Conservation (phyloP, 1,140 invertebrate species). For the Nixonia krombeini region DNA sequence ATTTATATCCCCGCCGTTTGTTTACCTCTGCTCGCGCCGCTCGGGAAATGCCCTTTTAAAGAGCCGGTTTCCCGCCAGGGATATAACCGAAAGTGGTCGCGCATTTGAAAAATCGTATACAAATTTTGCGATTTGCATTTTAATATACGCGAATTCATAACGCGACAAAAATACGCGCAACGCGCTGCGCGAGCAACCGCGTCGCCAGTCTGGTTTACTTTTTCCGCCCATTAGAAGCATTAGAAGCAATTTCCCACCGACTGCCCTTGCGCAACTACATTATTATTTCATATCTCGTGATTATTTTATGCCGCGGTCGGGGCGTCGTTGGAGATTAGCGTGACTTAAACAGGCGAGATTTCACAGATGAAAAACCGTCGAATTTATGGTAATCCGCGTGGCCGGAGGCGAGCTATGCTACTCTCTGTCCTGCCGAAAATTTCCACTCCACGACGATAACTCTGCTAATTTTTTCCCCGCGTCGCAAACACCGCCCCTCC, state of each 20-base stretch:
- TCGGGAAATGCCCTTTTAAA: too few species aligned
- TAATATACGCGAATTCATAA: slow-evolving; percentile 32
- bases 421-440: slow-evolving; percentile 20
- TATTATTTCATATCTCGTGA: slow-evolving; percentile 30
- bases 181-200: slow-evolving; percentile 14
- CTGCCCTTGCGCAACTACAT: slow-evolving; percentile 17
- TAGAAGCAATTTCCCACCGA: slow-evolving; percentile 21
- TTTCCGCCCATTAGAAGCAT: slow-evolving; percentile 24
- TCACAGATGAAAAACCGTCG: slow-evolving; percentile 23
- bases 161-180: slow-evolving; percentile 21
- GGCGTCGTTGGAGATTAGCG: slow-evolving; percentile 15
- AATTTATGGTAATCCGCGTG: slow-evolving; percentile 27
- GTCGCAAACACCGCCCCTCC: too few species aligned
- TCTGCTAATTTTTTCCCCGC: too few species aligned
- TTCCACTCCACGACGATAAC: slow-evolving; percentile 13
- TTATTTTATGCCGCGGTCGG: slow-evolving; percentile 24
- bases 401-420: slow-evolving; percentile 18
- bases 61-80: slow-evolving; percentile 13
- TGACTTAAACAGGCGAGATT: slow-evolving; percentile 20
- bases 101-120: slow-evolving; percentile 30
- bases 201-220: slow-evolving; percentile 14
- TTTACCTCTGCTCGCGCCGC: too few species aligned
- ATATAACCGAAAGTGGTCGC: slow-evolving; percentile 1
- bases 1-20: too few species aligned
- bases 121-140: slow-evolving; percentile 29